phyloP scores from a whole-genome alignment of 1,140 invertebrate species.

The Tenebrio molitor region DNA sequence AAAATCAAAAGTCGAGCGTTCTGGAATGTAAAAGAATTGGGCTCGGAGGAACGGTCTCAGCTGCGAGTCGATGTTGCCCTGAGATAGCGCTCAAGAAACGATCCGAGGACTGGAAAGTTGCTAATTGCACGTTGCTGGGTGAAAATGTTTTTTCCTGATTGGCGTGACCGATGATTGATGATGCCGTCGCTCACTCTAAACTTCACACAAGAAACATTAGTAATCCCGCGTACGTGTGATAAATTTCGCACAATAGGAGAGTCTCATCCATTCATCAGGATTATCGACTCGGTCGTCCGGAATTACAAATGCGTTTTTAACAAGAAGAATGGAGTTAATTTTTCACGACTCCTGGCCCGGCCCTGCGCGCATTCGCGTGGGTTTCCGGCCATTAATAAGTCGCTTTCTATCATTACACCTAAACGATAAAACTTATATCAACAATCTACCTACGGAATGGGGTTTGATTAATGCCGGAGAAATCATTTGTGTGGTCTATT shows the following conservation, averaged over 20 bases:
- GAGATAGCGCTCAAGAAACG: too few relatives aligned
- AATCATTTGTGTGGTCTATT: constrained; percentile 40
- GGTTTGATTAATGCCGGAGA: constrained; percentile 25
- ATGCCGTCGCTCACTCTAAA: constrained; percentile 9
- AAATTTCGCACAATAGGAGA: constrained; percentile 21
- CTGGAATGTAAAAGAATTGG: too few relatives aligned
- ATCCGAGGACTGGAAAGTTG: constrained; percentile 5
- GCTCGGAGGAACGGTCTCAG: too few relatives aligned
- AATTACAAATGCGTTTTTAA: constrained; percentile 40
- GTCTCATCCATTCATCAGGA: constrained; percentile 32
- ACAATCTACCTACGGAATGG: constrained; percentile 27
- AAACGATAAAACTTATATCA: constrained; percentile 28
- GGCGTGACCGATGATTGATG: constrained; percentile 30
- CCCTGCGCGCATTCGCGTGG: constrained; percentile 11
- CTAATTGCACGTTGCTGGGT: constrained; percentile 9
- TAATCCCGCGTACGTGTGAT: constrained; percentile 28
- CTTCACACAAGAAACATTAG: constrained; percentile 35
- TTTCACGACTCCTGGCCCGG: constrained; percentile 9
- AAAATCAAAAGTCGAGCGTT: too few relatives aligned
- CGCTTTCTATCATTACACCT: constrained; percentile 31
- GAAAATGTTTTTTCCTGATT: constrained; percentile 28
- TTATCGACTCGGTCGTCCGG: constrained; percentile 18
- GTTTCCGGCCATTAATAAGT: constrained; percentile 26
- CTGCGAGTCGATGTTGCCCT: too few relatives aligned
- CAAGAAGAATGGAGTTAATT: constrained; percentile 34